phyloP scores from a whole-genome alignment of 1,140 invertebrate species.

The Pogonomyrmex californicus region DNA sequence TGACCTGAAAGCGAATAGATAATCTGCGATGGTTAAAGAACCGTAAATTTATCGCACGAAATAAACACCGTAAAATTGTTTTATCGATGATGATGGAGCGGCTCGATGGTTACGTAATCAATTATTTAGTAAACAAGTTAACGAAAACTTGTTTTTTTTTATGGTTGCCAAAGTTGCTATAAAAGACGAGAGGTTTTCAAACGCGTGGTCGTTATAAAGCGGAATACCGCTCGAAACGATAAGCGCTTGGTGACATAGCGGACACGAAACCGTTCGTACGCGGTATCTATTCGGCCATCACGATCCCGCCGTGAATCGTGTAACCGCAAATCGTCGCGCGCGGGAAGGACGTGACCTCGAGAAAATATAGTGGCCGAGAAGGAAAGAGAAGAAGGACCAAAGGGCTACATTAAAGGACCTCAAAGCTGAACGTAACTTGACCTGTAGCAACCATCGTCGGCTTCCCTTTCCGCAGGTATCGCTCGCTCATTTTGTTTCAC shows the following conservation, averaged over 20 bases:
- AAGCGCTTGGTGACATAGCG: slow-evolving; percentile 47
- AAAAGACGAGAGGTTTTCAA: slow-evolving; percentile 13
- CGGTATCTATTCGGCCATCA: slow-evolving; percentile 57
- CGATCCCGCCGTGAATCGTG: slow-evolving; percentile 59
- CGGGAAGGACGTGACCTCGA: slow-evolving; percentile 74
- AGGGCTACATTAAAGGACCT: not conserved
- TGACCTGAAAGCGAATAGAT: not conserved
- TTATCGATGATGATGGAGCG: not conserved
- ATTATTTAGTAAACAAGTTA: not conserved
- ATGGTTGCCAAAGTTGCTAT: slow-evolving; percentile 7
- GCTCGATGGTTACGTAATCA: not conserved
- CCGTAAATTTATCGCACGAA: not conserved
- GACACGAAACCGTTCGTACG: slow-evolving; percentile 47
- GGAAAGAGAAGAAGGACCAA: slow-evolving; percentile 26
- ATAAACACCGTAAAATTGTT: not conserved
- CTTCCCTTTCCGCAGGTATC: not conserved
- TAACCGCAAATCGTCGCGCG: slow-evolving; percentile 72
- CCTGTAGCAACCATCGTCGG: slow-evolving; percentile 47
- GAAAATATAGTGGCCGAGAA: slow-evolving; percentile 38
- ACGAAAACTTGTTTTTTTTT: slow-evolving; percentile 5
- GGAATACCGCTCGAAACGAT: slow-evolving; percentile 24
- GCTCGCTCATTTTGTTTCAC: not conserved
- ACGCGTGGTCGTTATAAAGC: slow-evolving; percentile 3
- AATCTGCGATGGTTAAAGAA: not conserved
- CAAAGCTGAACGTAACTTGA: slow-evolving; percentile 54